A percentile compares a stretch with the other conserved stretches of the same genome.
Evolutionary conservation across 2,797 vertebrate genomes (phyloP).

Genomic region (Gallinago solitaria): DNA sequence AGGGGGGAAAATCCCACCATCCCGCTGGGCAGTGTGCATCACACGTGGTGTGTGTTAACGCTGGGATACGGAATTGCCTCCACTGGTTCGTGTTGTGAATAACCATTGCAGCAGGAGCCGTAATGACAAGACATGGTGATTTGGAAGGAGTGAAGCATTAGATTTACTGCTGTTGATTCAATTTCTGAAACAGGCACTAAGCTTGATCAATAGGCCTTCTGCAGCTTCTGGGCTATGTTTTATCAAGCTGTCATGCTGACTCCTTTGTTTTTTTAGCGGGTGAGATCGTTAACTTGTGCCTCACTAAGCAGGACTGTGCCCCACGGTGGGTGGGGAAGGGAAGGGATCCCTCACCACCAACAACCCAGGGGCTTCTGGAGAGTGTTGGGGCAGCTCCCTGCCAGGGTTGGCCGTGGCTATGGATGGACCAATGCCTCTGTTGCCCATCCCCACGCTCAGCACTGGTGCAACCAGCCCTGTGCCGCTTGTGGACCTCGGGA

Average conservation of each 20-base stretch:
- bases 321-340: rapidly evolving
- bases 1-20: rapidly evolving
- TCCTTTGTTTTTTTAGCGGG: background rate
- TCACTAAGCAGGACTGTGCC: background rate
- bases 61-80: background rate
- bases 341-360: background rate
- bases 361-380: background rate
- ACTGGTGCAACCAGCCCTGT: rapidly evolving
- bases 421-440: rapidly evolving
- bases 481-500: background rate
- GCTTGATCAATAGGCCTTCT: slow-evolving; percentile 46
- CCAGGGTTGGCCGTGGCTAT: background rate
- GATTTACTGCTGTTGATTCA: slow-evolving; percentile 57
- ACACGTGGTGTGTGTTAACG: background rate
- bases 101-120: background rate
- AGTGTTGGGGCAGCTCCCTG: background rate
- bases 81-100: background rate
- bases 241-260: slow-evolving; percentile 19
- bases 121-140: background rate
- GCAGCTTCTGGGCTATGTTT: background rate
- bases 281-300: background rate
- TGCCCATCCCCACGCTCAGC: background rate
- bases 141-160: slow-evolving; percentile 20
- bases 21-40: background rate
- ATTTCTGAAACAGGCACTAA: slow-evolving; percentile 37